Evolutionary conservation across 2,888 invertebrate genomes (phyloP).

Genomic region (Diaprepes abbreviatus): DNA sequence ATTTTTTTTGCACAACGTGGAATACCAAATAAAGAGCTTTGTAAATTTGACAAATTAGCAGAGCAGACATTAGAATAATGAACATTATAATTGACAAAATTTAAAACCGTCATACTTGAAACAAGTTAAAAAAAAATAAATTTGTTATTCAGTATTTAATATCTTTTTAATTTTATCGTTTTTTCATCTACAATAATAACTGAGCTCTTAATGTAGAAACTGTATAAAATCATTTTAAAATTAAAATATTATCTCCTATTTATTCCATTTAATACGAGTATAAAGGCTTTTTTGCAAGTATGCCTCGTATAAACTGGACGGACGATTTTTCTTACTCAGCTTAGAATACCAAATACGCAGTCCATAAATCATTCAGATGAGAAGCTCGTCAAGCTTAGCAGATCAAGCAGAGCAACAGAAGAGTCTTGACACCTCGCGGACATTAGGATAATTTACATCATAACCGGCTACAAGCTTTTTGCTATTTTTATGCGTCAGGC

Average conservation of each 20-base stretch:
- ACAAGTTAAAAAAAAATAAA: too few relatives aligned
- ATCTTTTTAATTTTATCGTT: too few relatives aligned
- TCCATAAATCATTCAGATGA: slow-evolving; percentile 30
- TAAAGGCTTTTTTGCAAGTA: slow-evolving; percentile 1
- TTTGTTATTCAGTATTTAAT: too few relatives aligned
- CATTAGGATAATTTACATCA: slow-evolving; percentile 29
- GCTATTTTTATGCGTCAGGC: background rate
- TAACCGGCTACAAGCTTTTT: background rate
- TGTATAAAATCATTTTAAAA: too few relatives aligned
- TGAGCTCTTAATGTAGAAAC: too few relatives aligned
- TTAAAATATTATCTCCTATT: background rate
- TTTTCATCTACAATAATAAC: too few relatives aligned
- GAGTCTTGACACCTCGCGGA: slow-evolving; percentile 27
- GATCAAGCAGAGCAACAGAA: slow-evolving; percentile 33
- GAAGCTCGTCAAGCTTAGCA: slow-evolving; percentile 29
- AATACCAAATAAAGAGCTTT: too few relatives aligned
- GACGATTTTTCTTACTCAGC: slow-evolving; percentile 31
- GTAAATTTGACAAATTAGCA: too few relatives aligned
- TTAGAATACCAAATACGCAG: slow-evolving; percentile 25
- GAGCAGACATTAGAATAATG: too few relatives aligned
- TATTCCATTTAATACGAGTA: background rate
- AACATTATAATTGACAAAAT: too few relatives aligned
- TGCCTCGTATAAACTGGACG: slow-evolving; percentile 11
- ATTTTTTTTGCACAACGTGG: too few relatives aligned
- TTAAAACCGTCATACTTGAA: too few relatives aligned